phyloP scores from a whole-genome alignment of 2,888 invertebrate species.

The Seira sanloemensis region DNA sequence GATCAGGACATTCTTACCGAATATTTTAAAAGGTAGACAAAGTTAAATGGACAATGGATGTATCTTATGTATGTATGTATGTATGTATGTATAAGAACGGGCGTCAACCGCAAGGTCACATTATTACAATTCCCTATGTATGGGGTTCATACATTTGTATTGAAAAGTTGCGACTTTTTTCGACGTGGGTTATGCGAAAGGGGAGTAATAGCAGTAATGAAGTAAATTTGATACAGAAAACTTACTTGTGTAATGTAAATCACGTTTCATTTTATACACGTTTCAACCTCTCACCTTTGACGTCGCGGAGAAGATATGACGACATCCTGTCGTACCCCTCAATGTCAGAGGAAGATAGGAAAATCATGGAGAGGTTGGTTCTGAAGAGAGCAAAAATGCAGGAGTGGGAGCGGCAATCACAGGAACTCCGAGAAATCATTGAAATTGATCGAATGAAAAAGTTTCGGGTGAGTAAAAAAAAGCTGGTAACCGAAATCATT shows the following conservation, averaged over 20 bases:
- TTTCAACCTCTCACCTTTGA: too few relatives aligned
- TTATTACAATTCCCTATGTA: too few relatives aligned
- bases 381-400: conserved; percentile 70
- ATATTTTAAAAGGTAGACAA: conserved; percentile 66
- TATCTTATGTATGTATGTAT: too few relatives aligned
- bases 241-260: conserved; percentile 12
- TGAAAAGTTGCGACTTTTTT: too few relatives aligned
- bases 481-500: background rate
- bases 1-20: conserved; percentile 65
- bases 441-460: conserved; percentile 67
- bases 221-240: background rate
- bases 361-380: conserved; percentile 71
- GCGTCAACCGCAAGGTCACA: too few relatives aligned
- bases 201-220: background rate
- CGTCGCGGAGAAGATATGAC: conserved; percentile 56
- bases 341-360: conserved; percentile 69
- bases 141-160: too few relatives aligned
- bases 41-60: background rate
- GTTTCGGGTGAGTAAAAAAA: conserved; percentile 54
- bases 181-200: background rate
- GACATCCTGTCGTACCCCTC: conserved; percentile 61
- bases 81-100: too few relatives aligned
- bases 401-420: conserved; percentile 71
- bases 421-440: conserved; percentile 65
- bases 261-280: background rate